A percentile compares a stretch with the other conserved stretches of the same genome.
phyloP scores from a whole-genome alignment of 2,113 vertebrate species.

The Xiphorhynchus elegans region DNA sequence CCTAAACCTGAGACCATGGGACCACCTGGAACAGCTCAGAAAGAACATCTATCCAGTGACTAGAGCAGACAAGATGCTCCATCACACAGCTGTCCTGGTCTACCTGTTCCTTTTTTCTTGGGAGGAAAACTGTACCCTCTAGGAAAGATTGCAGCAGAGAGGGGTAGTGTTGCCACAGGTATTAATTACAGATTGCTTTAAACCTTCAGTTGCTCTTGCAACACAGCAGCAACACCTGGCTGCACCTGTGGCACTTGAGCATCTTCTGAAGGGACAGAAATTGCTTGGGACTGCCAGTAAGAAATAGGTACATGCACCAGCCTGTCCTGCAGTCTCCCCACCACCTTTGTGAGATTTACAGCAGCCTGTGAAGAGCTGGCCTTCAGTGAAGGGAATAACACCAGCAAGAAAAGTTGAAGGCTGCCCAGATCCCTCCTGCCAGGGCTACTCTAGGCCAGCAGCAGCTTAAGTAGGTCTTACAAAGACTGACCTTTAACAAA shows the following conservation, averaged over 20 bases:
- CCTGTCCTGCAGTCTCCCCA: not conserved
- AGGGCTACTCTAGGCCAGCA: not conserved
- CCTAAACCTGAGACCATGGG: not conserved
- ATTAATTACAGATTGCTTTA: not conserved
- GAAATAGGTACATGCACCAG: not conserved
- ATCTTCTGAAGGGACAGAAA: not conserved
- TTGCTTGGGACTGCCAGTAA: not conserved
- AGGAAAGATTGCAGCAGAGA: not conserved
- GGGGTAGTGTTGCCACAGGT: not conserved
- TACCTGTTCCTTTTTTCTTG: not conserved
- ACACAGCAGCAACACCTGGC: not conserved
- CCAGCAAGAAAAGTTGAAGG: not conserved
- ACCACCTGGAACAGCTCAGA: not conserved
- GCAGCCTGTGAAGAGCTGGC: not conserved
- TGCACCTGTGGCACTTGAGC: not conserved
- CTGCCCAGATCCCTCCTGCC: constrained; percentile 15
- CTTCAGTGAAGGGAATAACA: not conserved
- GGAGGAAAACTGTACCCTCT: not conserved
- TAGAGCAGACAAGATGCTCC: not conserved
- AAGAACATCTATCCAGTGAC: not conserved
- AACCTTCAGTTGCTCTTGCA: not conserved
- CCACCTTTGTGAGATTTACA: not conserved
- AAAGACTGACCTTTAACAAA: constrained; percentile 37
- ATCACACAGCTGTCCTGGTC: not conserved
- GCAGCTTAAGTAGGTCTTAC: constrained; percentile 2